Conservation (phyloP, 2,113 vertebrate species). For the Egretta garzetta region DNA sequence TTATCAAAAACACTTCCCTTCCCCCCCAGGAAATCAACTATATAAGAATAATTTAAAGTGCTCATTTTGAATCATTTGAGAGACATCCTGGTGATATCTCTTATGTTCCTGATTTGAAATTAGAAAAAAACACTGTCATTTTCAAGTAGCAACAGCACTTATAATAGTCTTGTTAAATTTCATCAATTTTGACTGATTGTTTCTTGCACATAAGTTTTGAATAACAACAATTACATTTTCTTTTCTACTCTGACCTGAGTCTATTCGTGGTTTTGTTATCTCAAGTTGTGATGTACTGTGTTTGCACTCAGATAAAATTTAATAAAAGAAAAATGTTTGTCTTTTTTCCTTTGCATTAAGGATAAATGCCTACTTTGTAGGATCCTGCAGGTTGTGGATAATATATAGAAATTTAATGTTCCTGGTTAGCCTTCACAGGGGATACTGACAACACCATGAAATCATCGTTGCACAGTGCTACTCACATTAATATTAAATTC, state of each 20-base stretch:
- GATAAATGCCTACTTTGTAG: background rate
- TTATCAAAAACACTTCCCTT: background rate
- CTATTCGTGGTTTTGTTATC: background rate
- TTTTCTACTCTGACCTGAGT: background rate
- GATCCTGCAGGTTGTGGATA: background rate
- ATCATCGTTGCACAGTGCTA: background rate
- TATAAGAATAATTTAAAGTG: background rate
- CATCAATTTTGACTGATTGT: background rate
- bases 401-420: background rate
- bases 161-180: background rate
- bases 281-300: background rate
- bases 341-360: background rate
- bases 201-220: background rate
- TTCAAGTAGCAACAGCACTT: background rate
- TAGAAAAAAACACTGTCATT: background rate
- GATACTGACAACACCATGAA: background rate
- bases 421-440: background rate
- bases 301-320: background rate
- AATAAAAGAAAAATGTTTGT: background rate
- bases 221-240: background rate
- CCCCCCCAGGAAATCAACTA: background rate
- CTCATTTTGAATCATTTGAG: background rate
- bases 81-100: background rate
- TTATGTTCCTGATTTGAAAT: background rate
- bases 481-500: background rate